phyloP scores from a whole-genome alignment of 2,113 vertebrate genomes.

The Chamaea fasciata region DNA sequence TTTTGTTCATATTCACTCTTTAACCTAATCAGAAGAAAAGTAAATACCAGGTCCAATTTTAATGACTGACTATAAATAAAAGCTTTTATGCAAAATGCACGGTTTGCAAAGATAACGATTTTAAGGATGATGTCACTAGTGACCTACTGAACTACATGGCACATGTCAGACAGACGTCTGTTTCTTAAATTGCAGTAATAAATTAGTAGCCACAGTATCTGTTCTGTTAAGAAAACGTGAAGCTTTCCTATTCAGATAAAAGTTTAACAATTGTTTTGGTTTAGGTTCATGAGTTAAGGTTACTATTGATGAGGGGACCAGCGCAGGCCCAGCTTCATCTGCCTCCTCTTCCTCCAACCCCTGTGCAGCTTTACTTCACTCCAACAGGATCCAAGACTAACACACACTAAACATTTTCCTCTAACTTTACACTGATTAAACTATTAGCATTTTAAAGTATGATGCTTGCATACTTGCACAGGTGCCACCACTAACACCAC shows the following conservation, averaged over 20 bases:
- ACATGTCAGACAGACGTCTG: slow-evolving; percentile 63
- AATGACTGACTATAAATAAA: slow-evolving; percentile 60
- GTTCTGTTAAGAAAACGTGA: neutral
- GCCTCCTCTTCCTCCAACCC: neutral
- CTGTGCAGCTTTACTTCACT: neutral
- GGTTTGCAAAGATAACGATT: slow-evolving; percentile 45
- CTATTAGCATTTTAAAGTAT: neutral
- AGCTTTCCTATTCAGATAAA: slow-evolving; percentile 28
- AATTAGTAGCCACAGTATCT: slow-evolving; percentile 54
- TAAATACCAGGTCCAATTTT: slow-evolving; percentile 57
- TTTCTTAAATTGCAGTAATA: slow-evolving; percentile 65
- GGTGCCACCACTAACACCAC: neutral
- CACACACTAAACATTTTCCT: neutral
- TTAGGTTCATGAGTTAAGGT: neutral
- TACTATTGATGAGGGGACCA: neutral
- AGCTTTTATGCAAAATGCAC: slow-evolving; percentile 52
- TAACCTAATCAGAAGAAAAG: slow-evolving; percentile 55
- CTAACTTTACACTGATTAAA: neutral
- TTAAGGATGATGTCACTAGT: slow-evolving; percentile 57
- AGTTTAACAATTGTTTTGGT: neutral
- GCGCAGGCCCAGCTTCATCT: neutral
- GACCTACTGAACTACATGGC: slow-evolving; percentile 56
- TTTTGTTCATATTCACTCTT: slow-evolving; percentile 44
- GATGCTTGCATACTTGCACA: neutral
- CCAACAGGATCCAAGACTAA: neutral